Evolutionary conservation across 2,797 vertebrate species (phyloP).

Genomic region (Crenichthys baileyi): DNA sequence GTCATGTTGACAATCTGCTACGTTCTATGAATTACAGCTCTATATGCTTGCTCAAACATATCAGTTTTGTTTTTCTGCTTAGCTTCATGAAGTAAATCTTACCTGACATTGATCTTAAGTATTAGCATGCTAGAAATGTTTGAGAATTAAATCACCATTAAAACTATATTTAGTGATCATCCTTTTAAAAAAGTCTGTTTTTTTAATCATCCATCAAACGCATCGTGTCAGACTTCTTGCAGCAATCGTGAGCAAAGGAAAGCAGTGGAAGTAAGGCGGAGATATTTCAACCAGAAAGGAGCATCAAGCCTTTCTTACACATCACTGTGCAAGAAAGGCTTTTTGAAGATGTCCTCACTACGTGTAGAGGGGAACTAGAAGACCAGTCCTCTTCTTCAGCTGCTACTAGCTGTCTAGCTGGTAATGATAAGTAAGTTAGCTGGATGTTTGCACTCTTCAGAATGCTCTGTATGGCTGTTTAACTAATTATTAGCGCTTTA

Average conservation of each 20-base stretch:
- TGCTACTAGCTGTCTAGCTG: background rate
- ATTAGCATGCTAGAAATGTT: no score
- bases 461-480: background rate
- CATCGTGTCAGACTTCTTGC: no score
- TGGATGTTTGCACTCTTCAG: background rate
- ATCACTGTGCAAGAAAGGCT: no score
- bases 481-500: background rate
- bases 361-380: background rate
- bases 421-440: background rate
- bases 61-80: background rate
- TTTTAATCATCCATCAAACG: background rate
- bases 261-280: no score
- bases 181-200: background rate
- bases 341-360: no score
- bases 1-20: background rate
- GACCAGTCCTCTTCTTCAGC: background rate
- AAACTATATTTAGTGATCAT: no score
- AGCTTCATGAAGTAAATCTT: background rate
- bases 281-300: no score
- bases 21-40: background rate
- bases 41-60: no score
- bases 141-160: no score
- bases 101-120: background rate
- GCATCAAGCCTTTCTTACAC: no score
- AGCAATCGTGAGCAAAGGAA: no score